A percentile compares a stretch with the other conserved stretches of the same genome.
Conservation (phyloP, 2,797 vertebrate genomes). For the Tangara arthus region DNA sequence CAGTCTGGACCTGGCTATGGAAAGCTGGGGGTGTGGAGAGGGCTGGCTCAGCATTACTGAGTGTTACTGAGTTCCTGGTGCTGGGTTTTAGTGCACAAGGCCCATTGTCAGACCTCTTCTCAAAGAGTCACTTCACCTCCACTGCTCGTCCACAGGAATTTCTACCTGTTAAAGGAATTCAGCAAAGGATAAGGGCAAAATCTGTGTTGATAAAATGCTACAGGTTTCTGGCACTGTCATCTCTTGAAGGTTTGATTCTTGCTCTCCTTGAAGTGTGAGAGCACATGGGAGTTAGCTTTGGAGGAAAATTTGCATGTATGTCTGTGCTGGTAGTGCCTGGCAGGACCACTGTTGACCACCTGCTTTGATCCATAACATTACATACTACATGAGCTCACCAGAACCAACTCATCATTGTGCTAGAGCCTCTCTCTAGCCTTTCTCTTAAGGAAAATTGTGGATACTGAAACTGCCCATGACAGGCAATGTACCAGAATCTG, state of each 20-base stretch:
- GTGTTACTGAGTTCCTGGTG: neutral
- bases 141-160: neutral
- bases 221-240: neutral
- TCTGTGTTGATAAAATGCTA: neutral
- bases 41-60: neutral
- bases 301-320: neutral
- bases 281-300: neutral
- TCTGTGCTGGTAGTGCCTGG: neutral
- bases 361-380: neutral
- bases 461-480: neutral
- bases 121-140: neutral
- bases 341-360: neutral
- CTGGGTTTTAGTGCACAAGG: neutral
- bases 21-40: neutral
- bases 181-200: neutral
- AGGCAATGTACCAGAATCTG: neutral
- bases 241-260: neutral
- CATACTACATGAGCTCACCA: neutral
- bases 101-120: neutral
- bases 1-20: neutral
- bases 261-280: neutral
- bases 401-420: fast-evolving
- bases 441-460: neutral
- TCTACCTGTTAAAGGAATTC: neutral
- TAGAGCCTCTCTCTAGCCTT: neutral